Conservation (phyloP, 2,797 vertebrate genomes). For the Columba guinea region DNA sequence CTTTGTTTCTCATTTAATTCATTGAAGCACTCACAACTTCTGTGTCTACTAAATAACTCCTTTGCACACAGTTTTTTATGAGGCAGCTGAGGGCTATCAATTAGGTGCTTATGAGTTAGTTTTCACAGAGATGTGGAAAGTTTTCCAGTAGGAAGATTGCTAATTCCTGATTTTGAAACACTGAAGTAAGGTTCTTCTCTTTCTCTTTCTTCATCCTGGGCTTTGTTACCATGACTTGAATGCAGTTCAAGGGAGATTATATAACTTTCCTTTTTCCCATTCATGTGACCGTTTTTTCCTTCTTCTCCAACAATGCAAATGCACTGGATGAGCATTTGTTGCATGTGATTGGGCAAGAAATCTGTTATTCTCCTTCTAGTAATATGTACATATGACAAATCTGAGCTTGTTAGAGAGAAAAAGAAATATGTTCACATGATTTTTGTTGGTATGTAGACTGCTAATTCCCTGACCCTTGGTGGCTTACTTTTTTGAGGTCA, state of each 20-base stretch:
- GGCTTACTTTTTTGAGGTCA: not conserved
- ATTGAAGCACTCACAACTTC: not conserved
- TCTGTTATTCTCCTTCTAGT: not conserved
- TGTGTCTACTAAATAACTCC: not conserved
- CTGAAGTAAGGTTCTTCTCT: not conserved
- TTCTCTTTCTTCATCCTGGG: not conserved
- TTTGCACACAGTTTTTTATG: not conserved
- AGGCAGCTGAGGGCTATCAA: not conserved
- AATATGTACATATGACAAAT: not conserved
- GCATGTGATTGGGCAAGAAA: not conserved
- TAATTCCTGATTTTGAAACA: not conserved
- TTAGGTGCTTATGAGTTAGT: not conserved
- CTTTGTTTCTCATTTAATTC: not conserved
- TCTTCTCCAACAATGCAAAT: not conserved
- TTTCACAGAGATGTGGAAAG: not conserved
- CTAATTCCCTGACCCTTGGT: not conserved
- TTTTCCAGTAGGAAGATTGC: not conserved
- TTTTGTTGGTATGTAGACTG: not conserved
- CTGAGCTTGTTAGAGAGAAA: not conserved
- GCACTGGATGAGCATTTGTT: not conserved
- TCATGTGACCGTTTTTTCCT: not conserved
- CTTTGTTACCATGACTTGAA: not conserved
- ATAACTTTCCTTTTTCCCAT: not conserved
- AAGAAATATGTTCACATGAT: too few relatives aligned
- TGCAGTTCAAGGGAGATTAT: not conserved